Base-by-base conservation (phyloP, 2,888 invertebrate species). In the Ommatoiulus sabulosus region DNA sequence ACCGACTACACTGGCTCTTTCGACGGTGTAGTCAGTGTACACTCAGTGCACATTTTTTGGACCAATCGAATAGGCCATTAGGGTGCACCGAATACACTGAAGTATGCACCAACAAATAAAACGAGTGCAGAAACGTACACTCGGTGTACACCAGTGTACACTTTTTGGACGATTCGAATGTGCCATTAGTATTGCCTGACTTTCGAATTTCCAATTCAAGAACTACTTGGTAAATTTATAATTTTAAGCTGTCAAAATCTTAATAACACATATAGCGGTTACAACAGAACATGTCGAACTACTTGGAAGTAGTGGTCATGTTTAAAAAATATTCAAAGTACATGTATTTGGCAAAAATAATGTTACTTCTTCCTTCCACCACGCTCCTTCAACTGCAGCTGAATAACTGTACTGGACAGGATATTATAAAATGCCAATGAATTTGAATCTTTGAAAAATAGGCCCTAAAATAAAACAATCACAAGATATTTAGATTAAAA, bases 401-500 rank as follows among this genome's bases (percentile, higher is more conserved):
- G 96, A 72, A 99, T 95, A 12, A 96, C 94, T 0, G 96, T 96
- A 88, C 97, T 97, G 52, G 96, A 96, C 12, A 95, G 94, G 90
- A 99, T 95, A 93, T 99, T 99, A 94, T 99, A 99, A 94, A 96
- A 99, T 0, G 98, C 99, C 93, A 99, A 94, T 0, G 96, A 95
- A 92, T 98, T 97, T 88, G 96, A 97, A 93, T 99, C 99, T 93
- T 99, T 99, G 94, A 99, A 97, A 94, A 99, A 99, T 93, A 99
- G 95, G 57, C 99, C 98, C 97, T 98, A 93, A 35, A 94, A 93
- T 87, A 91, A 91, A 91, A 46, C 35, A 90, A 88, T 35, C 35
- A 15, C 43, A 87, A 35, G n/a, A 10, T 15, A 87, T 90, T 35
- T 35, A 90, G 89, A 89, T 52, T 5, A 85, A 4, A 17, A 89